These are phyloP conservation scores for Piscicola geometra DNA, from an alignment of 2,888 invertebrate species.

Conservation along the genomic window DNA sequence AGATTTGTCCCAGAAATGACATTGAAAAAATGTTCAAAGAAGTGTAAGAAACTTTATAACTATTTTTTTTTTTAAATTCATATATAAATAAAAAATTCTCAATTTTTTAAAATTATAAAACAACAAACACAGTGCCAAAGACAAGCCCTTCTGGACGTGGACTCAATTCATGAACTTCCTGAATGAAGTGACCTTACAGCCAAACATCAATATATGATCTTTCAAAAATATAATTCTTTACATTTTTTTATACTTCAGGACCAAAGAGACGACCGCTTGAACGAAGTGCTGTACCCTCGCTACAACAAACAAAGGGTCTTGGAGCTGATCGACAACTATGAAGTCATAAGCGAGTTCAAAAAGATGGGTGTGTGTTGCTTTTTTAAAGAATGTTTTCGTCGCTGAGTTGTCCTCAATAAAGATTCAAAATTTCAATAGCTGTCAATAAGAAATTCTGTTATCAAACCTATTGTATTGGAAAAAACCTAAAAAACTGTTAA, in stretches of 20 bases:
- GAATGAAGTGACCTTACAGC: constrained; percentile 23
- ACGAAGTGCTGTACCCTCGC: constrained; percentile 95
- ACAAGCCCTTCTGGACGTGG: constrained; percentile 29
- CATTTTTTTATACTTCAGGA: too few species aligned
- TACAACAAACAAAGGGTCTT: constrained; percentile 87
- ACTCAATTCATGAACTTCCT: constrained; percentile 26
- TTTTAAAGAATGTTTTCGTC: not conserved
- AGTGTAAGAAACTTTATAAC: constrained; percentile 67
- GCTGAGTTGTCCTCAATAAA: too few species aligned
- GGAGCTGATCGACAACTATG: constrained; percentile 89
- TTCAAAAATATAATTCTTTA: too few species aligned
- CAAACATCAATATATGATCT: too few species aligned
- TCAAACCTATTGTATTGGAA: too few species aligned
- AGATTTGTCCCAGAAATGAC: constrained; percentile 96
- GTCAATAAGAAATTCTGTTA: too few species aligned
- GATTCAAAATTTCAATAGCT: not conserved
- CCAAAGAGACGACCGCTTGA: constrained; percentile 93
- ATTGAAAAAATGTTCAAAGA: constrained; percentile 93
- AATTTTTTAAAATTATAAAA: too few species aligned
- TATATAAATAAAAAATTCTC: too few species aligned
- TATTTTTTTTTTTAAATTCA: not conserved
- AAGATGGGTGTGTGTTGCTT: constrained; percentile 62
- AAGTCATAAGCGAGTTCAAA: constrained; percentile 72
- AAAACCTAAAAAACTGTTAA: too few species aligned
- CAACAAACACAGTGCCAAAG: constrained; percentile 22